A percentile compares a stretch with the other conserved stretches of the same genome.
Conservation (phyloP, 2,113 vertebrate species). For the Tragelaphus scriptus region DNA sequence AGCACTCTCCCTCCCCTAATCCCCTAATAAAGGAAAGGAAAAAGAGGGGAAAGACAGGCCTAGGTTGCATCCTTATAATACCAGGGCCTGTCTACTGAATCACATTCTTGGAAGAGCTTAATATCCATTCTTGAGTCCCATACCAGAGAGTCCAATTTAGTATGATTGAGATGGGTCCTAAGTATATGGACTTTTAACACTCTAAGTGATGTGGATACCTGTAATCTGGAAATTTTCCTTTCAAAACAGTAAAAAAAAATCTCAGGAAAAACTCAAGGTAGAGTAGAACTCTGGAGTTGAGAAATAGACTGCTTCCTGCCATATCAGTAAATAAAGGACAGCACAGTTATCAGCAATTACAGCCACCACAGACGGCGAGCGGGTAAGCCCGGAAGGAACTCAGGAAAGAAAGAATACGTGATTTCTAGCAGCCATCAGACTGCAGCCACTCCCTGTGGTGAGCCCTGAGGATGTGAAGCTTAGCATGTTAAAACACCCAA, state of each 20-base stretch:
- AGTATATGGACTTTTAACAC: background rate
- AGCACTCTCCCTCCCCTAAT: background rate
- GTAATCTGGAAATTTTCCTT: background rate
- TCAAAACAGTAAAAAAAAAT: background rate
- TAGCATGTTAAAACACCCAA: background rate
- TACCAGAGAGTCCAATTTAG: background rate
- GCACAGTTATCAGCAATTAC: background rate
- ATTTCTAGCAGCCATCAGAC: background rate
- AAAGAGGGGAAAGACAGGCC: background rate
- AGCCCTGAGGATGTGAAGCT: background rate
- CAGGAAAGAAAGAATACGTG: background rate
- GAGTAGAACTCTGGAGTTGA: background rate
- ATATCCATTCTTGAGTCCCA: background rate
- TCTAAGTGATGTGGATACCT: background rate
- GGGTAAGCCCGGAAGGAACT: background rate
- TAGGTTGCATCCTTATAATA: background rate
- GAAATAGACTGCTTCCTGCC: background rate
- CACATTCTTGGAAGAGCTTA: background rate
- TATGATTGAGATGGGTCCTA: background rate
- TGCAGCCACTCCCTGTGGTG: background rate
- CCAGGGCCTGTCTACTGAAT: background rate
- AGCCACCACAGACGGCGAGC: background rate
- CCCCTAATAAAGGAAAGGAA: background rate
- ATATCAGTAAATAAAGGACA: background rate
- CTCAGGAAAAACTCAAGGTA: background rate